Percentiles rank a stretch among this genome's conserved stretches.
These are phyloP conservation scores for Buathra laborator DNA, from an alignment of 2,888 invertebrate species.

Conservation along the genomic window DNA sequence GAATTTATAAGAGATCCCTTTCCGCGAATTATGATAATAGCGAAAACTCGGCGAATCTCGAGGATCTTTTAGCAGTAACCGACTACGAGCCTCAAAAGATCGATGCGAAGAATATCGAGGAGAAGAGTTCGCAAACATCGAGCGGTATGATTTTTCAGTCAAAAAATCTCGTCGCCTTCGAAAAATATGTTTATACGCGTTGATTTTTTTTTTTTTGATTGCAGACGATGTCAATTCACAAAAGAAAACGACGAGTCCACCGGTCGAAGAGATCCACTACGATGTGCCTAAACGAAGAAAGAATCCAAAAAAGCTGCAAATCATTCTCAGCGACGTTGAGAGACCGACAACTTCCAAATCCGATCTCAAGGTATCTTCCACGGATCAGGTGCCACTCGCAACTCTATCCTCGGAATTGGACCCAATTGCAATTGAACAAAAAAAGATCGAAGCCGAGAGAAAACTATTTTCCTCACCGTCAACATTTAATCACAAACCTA, in stretches of 20 bases:
- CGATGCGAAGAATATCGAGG: slow-evolving; percentile 61
- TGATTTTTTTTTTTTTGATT: not conserved
- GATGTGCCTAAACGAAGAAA: slow-evolving; percentile 64
- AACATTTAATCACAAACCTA: slow-evolving; percentile 1
- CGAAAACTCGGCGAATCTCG: slow-evolving; percentile 73
- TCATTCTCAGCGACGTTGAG: not conserved
- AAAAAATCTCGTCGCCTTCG: not conserved
- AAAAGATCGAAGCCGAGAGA: slow-evolving; percentile 2
- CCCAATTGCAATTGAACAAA: not conserved
- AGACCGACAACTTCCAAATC: not conserved
- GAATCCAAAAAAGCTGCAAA: slow-evolving; percentile 20
- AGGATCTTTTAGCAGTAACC: slow-evolving; percentile 73
- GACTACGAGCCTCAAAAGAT: slow-evolving; percentile 79
- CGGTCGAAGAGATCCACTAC: slow-evolving; percentile 57
- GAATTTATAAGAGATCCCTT: slow-evolving; percentile 20
- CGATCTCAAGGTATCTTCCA: slow-evolving; percentile 7
- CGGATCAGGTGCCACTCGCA: not conserved
- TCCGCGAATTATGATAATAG: slow-evolving; percentile 53
- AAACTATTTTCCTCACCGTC: not conserved
- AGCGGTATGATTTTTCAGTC: slow-evolving; percentile 34
- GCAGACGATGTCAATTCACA: not conserved
- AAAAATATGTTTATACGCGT: not conserved
- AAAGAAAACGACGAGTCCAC: slow-evolving; percentile 12
- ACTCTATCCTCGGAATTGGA: not conserved
- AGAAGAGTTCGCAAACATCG: slow-evolving; percentile 42